Conservation (phyloP, 2,797 vertebrate species). For the Helicolenus hilgendorfi region DNA sequence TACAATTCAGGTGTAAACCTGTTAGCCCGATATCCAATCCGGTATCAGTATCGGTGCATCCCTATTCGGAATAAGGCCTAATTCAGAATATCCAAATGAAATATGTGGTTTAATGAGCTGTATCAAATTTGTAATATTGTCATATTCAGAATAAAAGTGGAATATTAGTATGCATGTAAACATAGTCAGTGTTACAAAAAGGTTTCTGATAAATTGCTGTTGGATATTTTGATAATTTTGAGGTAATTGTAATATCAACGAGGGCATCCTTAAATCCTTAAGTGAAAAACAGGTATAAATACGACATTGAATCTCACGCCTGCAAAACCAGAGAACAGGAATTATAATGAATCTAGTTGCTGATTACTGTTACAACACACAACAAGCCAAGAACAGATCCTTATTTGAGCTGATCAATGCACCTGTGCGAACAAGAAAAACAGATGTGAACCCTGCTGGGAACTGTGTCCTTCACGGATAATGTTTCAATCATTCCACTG, state of each 20-base stretch:
- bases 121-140: not conserved
- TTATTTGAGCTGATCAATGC: not conserved
- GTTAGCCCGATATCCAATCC: too few relatives aligned
- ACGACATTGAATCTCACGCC: not conserved
- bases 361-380: not conserved
- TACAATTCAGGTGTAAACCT: too few relatives aligned
- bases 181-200: not conserved
- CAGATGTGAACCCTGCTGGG: not conserved
- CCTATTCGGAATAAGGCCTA: too few relatives aligned
- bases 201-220: slow-evolving; percentile 29
- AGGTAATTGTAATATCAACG: slow-evolving; percentile 18
- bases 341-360: slow-evolving; percentile 19
- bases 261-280: slow-evolving; percentile 27
- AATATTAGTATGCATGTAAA: not conserved
- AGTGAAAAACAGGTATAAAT: slow-evolving; percentile 50
- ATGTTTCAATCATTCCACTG: slow-evolving; percentile 28
- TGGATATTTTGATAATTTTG: slow-evolving; percentile 25
- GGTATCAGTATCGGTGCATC: too few relatives aligned
- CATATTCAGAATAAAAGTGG: not conserved
- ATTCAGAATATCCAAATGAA: not conserved
- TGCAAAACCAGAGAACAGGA: slow-evolving; percentile 24
- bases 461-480: slow-evolving; percentile 7
- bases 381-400: not conserved
- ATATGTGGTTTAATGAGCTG: not conserved
- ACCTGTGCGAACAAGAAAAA: not conserved